A percentile compares a stretch with the other conserved stretches of the same genome.
Evolutionary conservation across 1,140 invertebrate species (phyloP).

Genomic region (Drosophila murphyi): DNA sequence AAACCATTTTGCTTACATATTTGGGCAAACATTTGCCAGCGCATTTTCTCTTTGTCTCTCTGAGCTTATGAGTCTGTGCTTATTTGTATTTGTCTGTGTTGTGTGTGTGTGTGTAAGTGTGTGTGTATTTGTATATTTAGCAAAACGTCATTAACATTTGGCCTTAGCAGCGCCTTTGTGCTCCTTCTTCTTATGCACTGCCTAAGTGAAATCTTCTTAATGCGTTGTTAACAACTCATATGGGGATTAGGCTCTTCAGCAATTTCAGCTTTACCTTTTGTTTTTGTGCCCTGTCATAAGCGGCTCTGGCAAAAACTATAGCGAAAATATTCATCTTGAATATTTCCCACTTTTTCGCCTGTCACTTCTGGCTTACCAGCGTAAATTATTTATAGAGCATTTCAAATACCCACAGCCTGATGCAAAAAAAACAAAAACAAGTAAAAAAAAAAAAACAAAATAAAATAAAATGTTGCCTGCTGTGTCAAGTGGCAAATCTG

Average conservation of each 20-base stretch:
- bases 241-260: constrained; percentile 35
- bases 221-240: constrained; percentile 77
- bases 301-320: constrained; percentile 21
- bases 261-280: constrained; percentile 14
- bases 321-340: constrained; percentile 12
- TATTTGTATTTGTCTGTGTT: background rate
- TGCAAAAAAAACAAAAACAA: too few relatives aligned
- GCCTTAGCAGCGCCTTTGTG: constrained; percentile 27
- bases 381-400: constrained; percentile 50
- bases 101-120: background rate
- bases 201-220: constrained; percentile 77
- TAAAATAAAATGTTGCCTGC: constrained; percentile 24
- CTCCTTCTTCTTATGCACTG: constrained; percentile 36
- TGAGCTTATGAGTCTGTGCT: too few relatives aligned
- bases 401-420: background rate
- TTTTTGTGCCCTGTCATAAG: constrained; percentile 11
- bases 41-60: too few relatives aligned
- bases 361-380: constrained; percentile 38
- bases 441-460: background rate
- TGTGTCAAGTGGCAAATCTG: constrained; percentile 74
- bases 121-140: constrained; percentile 28
- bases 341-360: constrained; percentile 24
- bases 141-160: constrained; percentile 63
- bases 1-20: constrained; percentile 60
- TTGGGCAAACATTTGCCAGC: constrained; percentile 42